These are phyloP conservation scores for Zeugodacus cucurbitae DNA, from an alignment of 1,140 invertebrate species.

Conservation along the genomic window DNA sequence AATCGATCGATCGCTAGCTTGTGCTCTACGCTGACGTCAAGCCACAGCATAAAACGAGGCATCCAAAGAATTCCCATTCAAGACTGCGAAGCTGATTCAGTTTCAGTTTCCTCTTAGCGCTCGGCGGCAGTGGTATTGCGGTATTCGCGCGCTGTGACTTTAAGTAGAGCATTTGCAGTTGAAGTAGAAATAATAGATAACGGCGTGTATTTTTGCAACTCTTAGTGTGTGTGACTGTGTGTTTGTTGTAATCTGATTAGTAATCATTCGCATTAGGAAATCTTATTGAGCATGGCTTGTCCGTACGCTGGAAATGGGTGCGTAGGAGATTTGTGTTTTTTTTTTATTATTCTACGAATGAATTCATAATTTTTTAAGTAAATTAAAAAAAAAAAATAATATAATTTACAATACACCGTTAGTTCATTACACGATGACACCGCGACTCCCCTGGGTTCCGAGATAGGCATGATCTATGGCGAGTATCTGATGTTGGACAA, in stretches of 20 bases:
- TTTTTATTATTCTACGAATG: background rate
- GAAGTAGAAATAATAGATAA: background rate
- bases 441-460: slow-evolving; percentile 68
- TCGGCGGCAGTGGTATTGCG: background rate
- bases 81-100: background rate
- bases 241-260: background rate
- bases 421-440: slow-evolving; percentile 54
- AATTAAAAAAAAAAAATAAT: background rate
- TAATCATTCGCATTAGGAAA: background rate
- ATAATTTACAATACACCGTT: background rate
- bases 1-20: background rate
- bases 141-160: background rate
- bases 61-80: background rate
- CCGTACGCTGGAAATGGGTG: slow-evolving; percentile 17
- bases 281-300: background rate
- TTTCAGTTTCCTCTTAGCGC: background rate
- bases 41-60: background rate
- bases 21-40: background rate
- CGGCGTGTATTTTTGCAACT: background rate
- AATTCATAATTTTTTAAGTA: background rate
- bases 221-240: background rate
- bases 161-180: background rate
- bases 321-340: background rate
- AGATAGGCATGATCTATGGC: slow-evolving; percentile 82
- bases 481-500: slow-evolving; percentile 93